A percentile compares a stretch with the other conserved stretches of the same genome.
These are phyloP conservation scores for human (Homo sapiens) DNA, from an alignment of 2,113 vertebrate species.

Conservation along the genomic window GRCh38 chr1:187875001-187875500, in stretches of 20 bases:
- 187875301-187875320: background rate
- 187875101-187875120: background rate
- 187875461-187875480: too few relatives aligned
- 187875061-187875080: background rate
- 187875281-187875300: background rate
- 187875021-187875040: background rate
- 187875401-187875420: background rate
- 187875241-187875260: background rate
- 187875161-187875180: background rate
- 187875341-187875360: background rate
- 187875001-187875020: background rate
- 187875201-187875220: background rate
- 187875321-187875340: background rate
- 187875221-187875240: background rate
- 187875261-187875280: background rate
- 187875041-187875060: background rate
- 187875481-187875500: too few relatives aligned
- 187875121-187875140: background rate
- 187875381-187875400: background rate
- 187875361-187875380: background rate
- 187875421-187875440: too few relatives aligned
- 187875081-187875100: background rate
- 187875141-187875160: background rate
- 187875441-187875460: too few relatives aligned
- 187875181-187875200: background rate